These are phyloP conservation scores for Pygoscelis antarcticus DNA, from an alignment of 2,113 vertebrate genomes.

Conservation along the genomic window DNA sequence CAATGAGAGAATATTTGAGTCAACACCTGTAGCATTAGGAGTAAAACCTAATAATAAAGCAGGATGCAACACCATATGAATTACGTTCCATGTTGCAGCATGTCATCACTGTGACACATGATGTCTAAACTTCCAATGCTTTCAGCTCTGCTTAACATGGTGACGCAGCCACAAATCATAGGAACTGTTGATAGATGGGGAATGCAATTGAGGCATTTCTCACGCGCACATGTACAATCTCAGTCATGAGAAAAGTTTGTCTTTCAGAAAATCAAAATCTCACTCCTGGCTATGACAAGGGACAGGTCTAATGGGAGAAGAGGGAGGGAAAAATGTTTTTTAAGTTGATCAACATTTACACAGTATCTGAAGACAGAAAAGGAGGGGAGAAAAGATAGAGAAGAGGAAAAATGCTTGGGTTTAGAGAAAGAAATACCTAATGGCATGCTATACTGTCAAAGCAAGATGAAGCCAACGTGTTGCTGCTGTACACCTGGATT, in stretches of 20 bases:
- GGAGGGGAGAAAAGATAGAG: neutral
- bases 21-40: neutral
- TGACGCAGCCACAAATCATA: constrained; percentile 6
- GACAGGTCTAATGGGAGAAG: neutral
- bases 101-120: neutral
- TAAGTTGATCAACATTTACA: neutral
- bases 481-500: neutral
- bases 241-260: constrained; percentile 42
- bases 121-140: neutral
- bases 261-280: constrained; percentile 7
- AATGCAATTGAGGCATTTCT: constrained; percentile 34
- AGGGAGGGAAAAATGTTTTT: neutral
- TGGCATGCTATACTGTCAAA: neutral
- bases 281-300: neutral
- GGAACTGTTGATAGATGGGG: constrained; percentile 23
- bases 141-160: constrained; percentile 20
- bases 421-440: neutral
- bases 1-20: neutral
- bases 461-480: neutral
- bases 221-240: neutral
- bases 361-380: neutral
- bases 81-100: neutral
- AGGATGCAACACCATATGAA: neutral
- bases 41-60: neutral
- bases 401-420: neutral